Percentiles rank a stretch among this genome's conserved stretches.
Conservation (phyloP, 1,140 invertebrate species). For the Penaeus chinensis region DNA sequence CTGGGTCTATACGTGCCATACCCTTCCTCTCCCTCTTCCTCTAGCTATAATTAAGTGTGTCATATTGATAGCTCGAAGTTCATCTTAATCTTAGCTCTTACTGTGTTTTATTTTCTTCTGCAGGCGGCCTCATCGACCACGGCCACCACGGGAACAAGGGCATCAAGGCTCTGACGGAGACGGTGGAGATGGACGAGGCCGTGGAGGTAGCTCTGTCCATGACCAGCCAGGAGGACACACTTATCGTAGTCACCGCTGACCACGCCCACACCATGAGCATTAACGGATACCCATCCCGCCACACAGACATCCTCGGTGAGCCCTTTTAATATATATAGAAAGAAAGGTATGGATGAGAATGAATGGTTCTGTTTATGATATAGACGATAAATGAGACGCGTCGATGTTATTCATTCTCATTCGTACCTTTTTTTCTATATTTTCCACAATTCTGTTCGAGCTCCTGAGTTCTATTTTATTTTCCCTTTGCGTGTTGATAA, state of each 20-base stretch:
- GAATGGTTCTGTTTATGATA: too few relatives aligned
- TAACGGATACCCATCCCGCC: slow-evolving; percentile 79
- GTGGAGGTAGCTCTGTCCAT: slow-evolving; percentile 71
- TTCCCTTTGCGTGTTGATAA: too few relatives aligned
- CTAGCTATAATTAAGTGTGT: too few relatives aligned
- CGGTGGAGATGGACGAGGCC: slow-evolving; percentile 76
- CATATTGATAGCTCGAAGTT: too few relatives aligned
- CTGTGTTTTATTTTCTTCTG: background rate
- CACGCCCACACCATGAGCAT: slow-evolving; percentile 81
- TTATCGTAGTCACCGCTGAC: slow-evolving; percentile 78
- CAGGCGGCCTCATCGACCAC: slow-evolving; percentile 77
- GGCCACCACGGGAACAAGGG: slow-evolving; percentile 88
- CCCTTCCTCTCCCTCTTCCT: too few relatives aligned
- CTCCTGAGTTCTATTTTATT: too few relatives aligned
- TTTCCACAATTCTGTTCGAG: too few relatives aligned
- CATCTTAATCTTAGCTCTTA: background rate
- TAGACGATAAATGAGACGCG: too few relatives aligned
- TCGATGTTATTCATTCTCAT: too few relatives aligned
- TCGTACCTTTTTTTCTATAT: too few relatives aligned
- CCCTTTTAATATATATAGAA: background rate
- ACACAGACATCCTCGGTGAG: slow-evolving; percentile 73
- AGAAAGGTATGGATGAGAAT: too few relatives aligned
- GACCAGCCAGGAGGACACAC: slow-evolving; percentile 74
- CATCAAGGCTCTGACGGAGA: slow-evolving; percentile 82
- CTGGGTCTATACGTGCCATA: too few relatives aligned